These are phyloP conservation scores for Fulica atra DNA, from an alignment of 2,113 vertebrate genomes.

Conservation along the genomic window DNA sequence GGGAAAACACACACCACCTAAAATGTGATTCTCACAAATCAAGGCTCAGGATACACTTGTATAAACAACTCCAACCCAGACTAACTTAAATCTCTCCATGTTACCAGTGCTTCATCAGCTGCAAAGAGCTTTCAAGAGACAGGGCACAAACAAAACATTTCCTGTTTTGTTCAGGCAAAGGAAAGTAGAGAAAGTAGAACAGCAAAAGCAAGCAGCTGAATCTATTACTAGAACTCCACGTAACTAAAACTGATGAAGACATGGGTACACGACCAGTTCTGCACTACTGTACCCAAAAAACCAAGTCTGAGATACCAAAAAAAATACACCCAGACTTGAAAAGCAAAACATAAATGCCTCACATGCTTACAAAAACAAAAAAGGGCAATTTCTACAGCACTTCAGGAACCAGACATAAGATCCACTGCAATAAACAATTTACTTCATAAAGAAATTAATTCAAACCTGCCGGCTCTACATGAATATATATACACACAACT, in stretches of 20 bases:
- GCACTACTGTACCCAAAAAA: not conserved
- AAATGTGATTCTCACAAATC: not conserved
- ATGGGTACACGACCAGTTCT: fast-evolving
- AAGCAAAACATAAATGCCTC: not conserved
- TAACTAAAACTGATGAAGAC: not conserved
- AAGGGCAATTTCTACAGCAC: not conserved
- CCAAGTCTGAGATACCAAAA: not conserved
- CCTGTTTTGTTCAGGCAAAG: not conserved
- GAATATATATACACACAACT: not conserved
- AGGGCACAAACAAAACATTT: not conserved
- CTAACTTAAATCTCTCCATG: not conserved
- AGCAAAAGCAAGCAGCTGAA: not conserved
- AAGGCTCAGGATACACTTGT: not conserved
- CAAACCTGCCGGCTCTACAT: not conserved
- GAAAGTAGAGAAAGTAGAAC: not conserved
- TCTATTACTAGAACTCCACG: not conserved
- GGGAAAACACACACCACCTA: not conserved
- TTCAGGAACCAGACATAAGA: not conserved
- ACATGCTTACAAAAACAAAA: not conserved
- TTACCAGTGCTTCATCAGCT: not conserved
- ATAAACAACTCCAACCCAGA: not conserved
- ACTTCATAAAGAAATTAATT: not conserved
- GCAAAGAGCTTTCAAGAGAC: not conserved
- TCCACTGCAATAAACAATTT: not conserved
- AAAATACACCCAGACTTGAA: not conserved